These are phyloP conservation scores for Goniozus legneri DNA, from an alignment of 1,140 invertebrate genomes.

Conservation along the genomic window DNA sequence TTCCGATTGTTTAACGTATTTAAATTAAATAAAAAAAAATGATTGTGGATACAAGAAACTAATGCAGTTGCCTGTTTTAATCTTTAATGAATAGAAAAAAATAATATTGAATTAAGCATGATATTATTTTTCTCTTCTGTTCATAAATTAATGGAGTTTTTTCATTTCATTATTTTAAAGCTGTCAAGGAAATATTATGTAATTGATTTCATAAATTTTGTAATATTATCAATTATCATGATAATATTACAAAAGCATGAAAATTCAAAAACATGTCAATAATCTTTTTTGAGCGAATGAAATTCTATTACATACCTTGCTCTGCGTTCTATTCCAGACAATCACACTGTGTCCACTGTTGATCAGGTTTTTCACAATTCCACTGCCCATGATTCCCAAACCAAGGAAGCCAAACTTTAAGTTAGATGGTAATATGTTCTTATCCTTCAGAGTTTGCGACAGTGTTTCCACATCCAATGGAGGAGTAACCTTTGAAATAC, in stretches of 20 bases:
- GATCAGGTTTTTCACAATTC: conserved; percentile 92
- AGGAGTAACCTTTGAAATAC: conserved; percentile 62
- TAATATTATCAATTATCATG: too few relatives aligned
- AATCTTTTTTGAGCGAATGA: neutral
- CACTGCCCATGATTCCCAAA: conserved; percentile 93
- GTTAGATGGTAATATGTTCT: conserved; percentile 81
- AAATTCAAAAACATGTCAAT: conserved; percentile 4
- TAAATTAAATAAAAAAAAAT: conserved; percentile 8
- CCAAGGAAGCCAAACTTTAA: conserved; percentile 94
- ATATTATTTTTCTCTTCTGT: too few relatives aligned
- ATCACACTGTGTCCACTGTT: conserved; percentile 91
- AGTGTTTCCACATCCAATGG: conserved; percentile 74
- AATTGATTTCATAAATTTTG: too few relatives aligned
- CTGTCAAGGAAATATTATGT: too few relatives aligned
- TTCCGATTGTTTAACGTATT: too few relatives aligned
- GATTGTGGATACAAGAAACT: neutral
- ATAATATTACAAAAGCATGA: conserved; percentile 16
- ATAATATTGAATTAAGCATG: too few relatives aligned
- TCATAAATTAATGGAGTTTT: too few relatives aligned
- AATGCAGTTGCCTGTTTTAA: too few relatives aligned
- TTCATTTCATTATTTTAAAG: too few relatives aligned
- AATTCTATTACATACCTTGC: conserved; percentile 75
- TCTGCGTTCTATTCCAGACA: conserved; percentile 89
- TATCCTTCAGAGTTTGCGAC: conserved; percentile 76
- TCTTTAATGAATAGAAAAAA: too few relatives aligned